Percentiles rank a stretch among this genome's conserved stretches.
These are phyloP conservation scores for Brachyalestes nurse DNA, from an alignment of 2,797 vertebrate genomes.

Conservation along the genomic window DNA sequence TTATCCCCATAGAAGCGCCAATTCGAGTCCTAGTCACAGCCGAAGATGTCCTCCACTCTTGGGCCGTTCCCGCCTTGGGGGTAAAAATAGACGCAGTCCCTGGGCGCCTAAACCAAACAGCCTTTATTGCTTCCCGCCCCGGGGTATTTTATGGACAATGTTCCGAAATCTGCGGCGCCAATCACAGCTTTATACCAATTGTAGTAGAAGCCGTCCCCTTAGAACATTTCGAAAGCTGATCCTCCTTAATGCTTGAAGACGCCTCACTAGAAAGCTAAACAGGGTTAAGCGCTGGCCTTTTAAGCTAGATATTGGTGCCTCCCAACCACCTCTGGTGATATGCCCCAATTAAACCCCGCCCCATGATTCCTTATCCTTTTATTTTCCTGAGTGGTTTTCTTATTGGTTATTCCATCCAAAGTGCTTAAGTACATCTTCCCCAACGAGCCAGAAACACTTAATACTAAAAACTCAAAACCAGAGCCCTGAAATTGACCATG, in stretches of 20 bases:
- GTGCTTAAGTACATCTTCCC: fast-evolving
- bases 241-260: background rate
- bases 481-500: conserved; percentile 61
- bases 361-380: conserved; percentile 45
- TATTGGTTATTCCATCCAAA: background rate
- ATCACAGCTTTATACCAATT: conserved; percentile 68
- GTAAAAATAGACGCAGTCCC: conserved; percentile 64
- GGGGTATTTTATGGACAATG: conserved; percentile 24
- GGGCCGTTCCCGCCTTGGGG: background rate
- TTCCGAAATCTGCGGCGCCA: conserved; percentile 57
- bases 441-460: fast-evolving
- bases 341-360: conserved; percentile 62
- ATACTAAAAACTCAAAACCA: background rate
- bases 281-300: conserved; percentile 50
- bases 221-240: conserved; percentile 59
- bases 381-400: conserved; percentile 13
- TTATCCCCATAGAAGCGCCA: conserved; percentile 10
- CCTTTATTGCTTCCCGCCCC: fast-evolving
- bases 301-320: conserved; percentile 62
- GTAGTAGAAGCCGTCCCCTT: conserved; percentile 59
- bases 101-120: conserved; percentile 54
- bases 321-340: conserved; percentile 60
- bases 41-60: conserved; percentile 60
- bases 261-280: conserved; percentile 61
- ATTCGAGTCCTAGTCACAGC: conserved; percentile 44